These are phyloP conservation scores for Ophiodon elongatus DNA, from an alignment of 2,113 vertebrate genomes.

Conservation along the genomic window DNA sequence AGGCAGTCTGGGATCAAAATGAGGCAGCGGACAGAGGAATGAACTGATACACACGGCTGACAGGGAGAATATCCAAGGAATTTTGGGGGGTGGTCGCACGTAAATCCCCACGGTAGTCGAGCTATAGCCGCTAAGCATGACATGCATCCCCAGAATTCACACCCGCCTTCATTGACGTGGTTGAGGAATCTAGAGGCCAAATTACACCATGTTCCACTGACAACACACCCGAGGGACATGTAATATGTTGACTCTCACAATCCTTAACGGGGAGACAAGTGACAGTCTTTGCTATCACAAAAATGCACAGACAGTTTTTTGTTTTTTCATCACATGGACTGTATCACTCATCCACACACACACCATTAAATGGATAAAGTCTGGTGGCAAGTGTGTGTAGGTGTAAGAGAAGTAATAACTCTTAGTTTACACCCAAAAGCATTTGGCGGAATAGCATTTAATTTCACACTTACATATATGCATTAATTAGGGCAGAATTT, in stretches of 20 bases:
- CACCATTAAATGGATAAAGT: conserved; percentile 2
- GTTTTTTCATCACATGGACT: conserved; percentile 4
- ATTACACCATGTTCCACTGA: conserved; percentile 68
- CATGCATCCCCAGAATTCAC: conserved; percentile 73
- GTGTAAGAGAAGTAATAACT: conserved; percentile 19
- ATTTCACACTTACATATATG: not conserved
- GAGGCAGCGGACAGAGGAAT: conserved; percentile 14
- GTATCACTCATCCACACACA: conserved; percentile 38
- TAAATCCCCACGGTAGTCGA: conserved; percentile 52
- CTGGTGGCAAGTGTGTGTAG: conserved; percentile 4
- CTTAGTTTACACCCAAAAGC: not conserved
- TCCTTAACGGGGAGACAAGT: not conserved
- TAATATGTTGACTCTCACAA: conserved; percentile 25
- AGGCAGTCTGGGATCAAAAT: conserved; percentile 41
- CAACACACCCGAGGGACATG: conserved; percentile 50
- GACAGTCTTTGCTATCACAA: not conserved
- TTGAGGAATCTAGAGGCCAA: conserved; percentile 51
- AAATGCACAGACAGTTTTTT: not conserved
- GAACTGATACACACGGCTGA: conserved; percentile 27
- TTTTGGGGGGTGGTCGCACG: conserved; percentile 41
- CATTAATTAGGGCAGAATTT: not conserved
- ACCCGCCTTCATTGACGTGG: conserved; percentile 62
- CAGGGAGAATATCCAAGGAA: conserved; percentile 56
- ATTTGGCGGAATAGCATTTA: not conserved
- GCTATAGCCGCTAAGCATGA: conserved; percentile 62